Evolutionary conservation across 2,888 invertebrate genomes (phyloP), one percentile per base, ranked within the genome.

Genomic region (Dryocosmus kuriphilus): DNA sequence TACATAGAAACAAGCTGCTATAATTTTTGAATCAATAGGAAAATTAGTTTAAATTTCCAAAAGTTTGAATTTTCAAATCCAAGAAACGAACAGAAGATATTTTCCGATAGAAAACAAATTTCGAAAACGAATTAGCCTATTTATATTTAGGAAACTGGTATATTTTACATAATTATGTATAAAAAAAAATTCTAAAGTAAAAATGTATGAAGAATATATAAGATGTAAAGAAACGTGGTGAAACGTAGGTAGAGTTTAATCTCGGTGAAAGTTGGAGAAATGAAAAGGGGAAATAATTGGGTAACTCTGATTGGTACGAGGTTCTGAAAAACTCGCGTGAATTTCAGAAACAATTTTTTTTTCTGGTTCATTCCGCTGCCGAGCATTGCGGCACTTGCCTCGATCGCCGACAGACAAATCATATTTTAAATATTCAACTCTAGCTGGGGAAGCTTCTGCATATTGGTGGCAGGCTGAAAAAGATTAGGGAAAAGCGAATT

Each of bases 241-340:
- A 71, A 30, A 51, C 4, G 46, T 51, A 71, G 51, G 46, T 67
- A 19, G 71, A 51, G 71, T 71, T 71, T 71, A 71, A 71, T 71
- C 71, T 71, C 32, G 51, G 51, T 71, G 51, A 71, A 51, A 51
- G 30, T 1, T 35, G 71, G 51, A 7, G n/a, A 32, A 71, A n/a
- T 6, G n/a, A n/a, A 51, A 30, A 51, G 9, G 5, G n/a, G 32
- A 71, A 51, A 71, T 71, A 71, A 71, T 55, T 71, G 71, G 32
- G 46, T 51, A 71, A 71, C 46, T 71, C 71, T 71, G 71, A 71
- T 71, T 71, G 71, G 71, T 71, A 71, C 71, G 71, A 71, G 71
- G 32, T 71, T 71, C 71, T 55, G 9, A 71, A 71, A 71, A 71
- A 46, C 30, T n/a, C 51, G 71, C 32, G 51, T 51, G 71, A 71